Conservation (phyloP, 2,888 invertebrate species). For the Allophyes oxyacanthae region DNA sequence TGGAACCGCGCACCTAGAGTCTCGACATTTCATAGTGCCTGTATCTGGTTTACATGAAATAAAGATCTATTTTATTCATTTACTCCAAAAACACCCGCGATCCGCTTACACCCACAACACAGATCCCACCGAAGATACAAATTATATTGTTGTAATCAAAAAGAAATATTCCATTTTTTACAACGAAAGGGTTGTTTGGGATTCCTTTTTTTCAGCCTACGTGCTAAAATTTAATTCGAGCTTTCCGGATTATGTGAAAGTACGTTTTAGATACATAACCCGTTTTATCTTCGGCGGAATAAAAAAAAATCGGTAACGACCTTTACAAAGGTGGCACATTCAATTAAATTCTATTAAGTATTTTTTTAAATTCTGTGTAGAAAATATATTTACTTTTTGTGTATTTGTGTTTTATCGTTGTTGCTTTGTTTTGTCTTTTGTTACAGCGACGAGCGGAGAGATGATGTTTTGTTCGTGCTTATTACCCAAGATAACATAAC, state of each 20-base stretch:
- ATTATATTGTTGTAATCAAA: constrained; percentile 89
- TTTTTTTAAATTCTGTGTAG: constrained; percentile 6
- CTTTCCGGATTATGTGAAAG: constrained; percentile 85
- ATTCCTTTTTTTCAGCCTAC: constrained; percentile 78
- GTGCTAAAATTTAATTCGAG: constrained; percentile 88
- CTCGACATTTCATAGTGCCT: too few species aligned
- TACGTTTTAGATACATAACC: constrained; percentile 64
- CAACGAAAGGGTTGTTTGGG: constrained; percentile 78
- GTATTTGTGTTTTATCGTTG: too few species aligned
- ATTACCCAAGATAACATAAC: too few species aligned
- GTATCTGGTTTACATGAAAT: too few species aligned
- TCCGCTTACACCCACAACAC: constrained; percentile 51
- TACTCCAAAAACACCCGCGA: too few species aligned
- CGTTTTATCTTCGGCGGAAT: constrained; percentile 58
- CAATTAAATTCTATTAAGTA: constrained; percentile 30
- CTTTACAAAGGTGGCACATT: constrained; percentile 29
- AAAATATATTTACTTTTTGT: background rate
- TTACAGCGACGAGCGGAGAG: too few species aligned
- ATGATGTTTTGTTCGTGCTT: too few species aligned
- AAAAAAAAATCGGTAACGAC: constrained; percentile 35
- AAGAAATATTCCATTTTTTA: constrained; percentile 88
- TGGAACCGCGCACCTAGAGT: too few species aligned
- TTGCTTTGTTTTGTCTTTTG: too few species aligned
- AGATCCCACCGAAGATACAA: constrained; percentile 72
- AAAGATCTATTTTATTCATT: too few species aligned